Conservation (phyloP, 2,113 vertebrate genomes). For the Myrmecobius fasciatus region DNA sequence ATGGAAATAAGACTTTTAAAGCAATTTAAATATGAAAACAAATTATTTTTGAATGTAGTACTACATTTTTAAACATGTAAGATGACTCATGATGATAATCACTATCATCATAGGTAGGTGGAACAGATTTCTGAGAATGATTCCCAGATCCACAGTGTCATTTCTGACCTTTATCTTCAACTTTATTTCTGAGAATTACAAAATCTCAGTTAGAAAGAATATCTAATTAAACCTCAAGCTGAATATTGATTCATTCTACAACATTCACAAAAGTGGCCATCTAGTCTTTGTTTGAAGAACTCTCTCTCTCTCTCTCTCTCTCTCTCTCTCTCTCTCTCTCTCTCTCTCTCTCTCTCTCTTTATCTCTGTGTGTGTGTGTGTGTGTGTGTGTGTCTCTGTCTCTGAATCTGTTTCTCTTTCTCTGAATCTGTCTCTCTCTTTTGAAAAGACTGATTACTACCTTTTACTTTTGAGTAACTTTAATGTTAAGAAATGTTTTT, state of each 20-base stretch:
- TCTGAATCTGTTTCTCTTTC: too few species aligned
- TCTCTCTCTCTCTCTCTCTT: too few species aligned
- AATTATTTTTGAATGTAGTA: neutral
- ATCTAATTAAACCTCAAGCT: neutral
- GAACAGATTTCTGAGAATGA: neutral
- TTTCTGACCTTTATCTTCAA: neutral
- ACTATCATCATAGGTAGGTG: neutral
- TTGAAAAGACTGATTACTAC: neutral
- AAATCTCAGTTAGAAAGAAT: neutral
- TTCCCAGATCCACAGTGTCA: neutral
- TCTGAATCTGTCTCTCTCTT: too few species aligned
- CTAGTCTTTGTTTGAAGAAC: neutral
- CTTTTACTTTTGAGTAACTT: neutral
- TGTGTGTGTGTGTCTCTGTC: too few species aligned
- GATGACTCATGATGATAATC: neutral
- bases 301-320: too few species aligned
- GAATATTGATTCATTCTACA: neutral
- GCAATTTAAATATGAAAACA: neutral
- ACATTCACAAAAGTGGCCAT: neutral
- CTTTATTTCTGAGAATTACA: neutral
- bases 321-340: too few species aligned
- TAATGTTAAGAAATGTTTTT: neutral
- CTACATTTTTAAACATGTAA: neutral
- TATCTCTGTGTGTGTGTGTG: too few species aligned
- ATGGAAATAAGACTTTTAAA: neutral